Evolutionary conservation across 2,888 invertebrate genomes (phyloP).

Genomic region (Teleiodes luculella): DNA sequence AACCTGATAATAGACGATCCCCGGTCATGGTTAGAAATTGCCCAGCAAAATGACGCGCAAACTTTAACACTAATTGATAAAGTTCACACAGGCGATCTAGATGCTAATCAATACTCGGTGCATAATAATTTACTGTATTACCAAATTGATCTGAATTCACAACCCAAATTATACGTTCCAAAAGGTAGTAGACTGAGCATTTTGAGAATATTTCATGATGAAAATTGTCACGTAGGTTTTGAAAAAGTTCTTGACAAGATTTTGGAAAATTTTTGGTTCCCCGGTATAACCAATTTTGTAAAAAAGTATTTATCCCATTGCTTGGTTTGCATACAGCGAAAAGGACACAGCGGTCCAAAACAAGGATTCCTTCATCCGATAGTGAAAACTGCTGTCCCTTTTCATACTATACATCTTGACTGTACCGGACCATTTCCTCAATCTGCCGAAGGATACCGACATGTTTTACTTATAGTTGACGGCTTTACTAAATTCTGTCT

Average conservation of each 20-base stretch:
- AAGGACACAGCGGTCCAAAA: slow-evolving; percentile 1
- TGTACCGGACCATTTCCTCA: slow-evolving; percentile 1
- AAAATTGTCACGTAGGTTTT: no score
- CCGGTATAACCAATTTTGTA: neutral
- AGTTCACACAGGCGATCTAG: no score
- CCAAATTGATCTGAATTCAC: slow-evolving; percentile 3
- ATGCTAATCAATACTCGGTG: no score
- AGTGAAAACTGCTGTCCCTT: neutral
- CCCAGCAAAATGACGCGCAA: no score
- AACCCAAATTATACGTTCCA: neutral
- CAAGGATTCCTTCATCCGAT: slow-evolving; percentile 1
- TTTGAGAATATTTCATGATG: slow-evolving; percentile 2
- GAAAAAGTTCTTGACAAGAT: neutral
- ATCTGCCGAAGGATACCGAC: no score
- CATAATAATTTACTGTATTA: neutral
- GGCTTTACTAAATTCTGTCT: no score
- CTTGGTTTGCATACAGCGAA: neutral
- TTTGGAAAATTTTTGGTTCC: neutral
- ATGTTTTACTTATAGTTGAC: no score
- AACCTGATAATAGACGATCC: no score
- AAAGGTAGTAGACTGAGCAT: slow-evolving; percentile 3
- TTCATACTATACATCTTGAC: slow-evolving; percentile 1
- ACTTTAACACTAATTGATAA: no score
- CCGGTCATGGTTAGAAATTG: no score
- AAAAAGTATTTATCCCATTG: slow-evolving; percentile 1